phyloP scores from a whole-genome alignment of 2,113 vertebrate species.

The Chaenocephalus aceratus region DNA sequence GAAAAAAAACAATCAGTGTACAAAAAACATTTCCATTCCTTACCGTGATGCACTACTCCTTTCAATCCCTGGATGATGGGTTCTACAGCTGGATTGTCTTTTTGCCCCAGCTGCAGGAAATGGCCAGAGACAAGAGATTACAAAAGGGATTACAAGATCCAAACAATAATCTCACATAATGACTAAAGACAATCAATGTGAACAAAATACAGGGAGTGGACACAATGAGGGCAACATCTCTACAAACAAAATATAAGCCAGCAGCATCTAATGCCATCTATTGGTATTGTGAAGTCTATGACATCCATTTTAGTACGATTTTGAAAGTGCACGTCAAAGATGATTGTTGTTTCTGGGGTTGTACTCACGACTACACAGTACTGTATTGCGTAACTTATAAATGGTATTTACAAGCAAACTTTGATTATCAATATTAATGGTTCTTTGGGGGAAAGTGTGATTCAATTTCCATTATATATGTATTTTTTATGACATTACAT shows the following conservation, averaged over 20 bases:
- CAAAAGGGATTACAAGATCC: conserved; percentile 61
- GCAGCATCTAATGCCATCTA: conserved; percentile 16
- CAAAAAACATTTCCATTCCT: conserved; percentile 73
- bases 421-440: neutral
- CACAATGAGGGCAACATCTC: conserved; percentile 9
- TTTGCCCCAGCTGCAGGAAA: conserved; percentile 92
- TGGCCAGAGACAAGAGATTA: conserved; percentile 76
- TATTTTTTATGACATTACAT: too few relatives aligned
- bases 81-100: conserved; percentile 95
- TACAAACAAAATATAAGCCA: conserved; percentile 6
- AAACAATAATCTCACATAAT: conserved; percentile 49
- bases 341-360: neutral
- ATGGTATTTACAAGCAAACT: neutral
- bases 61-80: conserved; percentile 98
- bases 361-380: neutral
- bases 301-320: neutral
- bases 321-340: neutral
- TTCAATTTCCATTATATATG: neutral
- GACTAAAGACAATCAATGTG: conserved; percentile 53
- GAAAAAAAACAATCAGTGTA: conserved; percentile 2
- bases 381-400: neutral
- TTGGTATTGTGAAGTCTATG: neutral
- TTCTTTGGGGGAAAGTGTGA: neutral
- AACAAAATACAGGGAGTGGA: conserved; percentile 18
- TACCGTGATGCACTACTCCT: conserved; percentile 98